Base-by-base conservation (phyloP, 2,888 invertebrate species). In the Tenthredo distinguenda region DNA sequence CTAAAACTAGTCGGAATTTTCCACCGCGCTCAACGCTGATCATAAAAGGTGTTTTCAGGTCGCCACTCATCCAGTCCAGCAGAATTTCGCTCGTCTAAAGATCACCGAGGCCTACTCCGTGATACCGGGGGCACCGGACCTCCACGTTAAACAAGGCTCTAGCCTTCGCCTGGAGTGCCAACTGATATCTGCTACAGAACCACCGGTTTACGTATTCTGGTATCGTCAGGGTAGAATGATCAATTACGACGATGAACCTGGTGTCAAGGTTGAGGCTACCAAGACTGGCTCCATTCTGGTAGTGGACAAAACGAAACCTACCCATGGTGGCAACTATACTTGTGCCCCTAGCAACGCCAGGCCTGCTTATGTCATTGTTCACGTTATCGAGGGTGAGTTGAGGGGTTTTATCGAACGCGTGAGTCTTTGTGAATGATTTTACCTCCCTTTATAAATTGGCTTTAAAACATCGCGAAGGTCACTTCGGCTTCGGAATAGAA, bases 191-290 rank as follows among this genome's bases (percentile, higher is more conserved):
- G 92, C 93, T 3, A 93, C 93, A 55, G 93, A 93, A 86, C 89
- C 91, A 84, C 93, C 93, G 12, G 86, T 90, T 12, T 93, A 91
- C 88, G 92, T 93, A 79, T 93, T 93, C 87, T 93, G 93, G 93
- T 93, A 92, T 87, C 92, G 92, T 84, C 91, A 92, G 86, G 91
- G 90, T 31, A 91, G 91, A 31, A 93, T 93, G 93, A 93, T 93
- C 87, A 93, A 93, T 87, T 93, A 93, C 88, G 93, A 93, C 87
- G 91, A 90, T 68, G 93, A 93, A 85, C 92, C 92, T 10, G 93
- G 93, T 9, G 92, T 94, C 85, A 91, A 90, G 87, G 92, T 93
- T 84, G 91, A 91, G 83, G 88, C 91, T 12, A 93, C 91, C 74
- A 90, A 90, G 86, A 91, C 88, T 83, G 92, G 93, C 85, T 92